Evolutionary conservation across 2,797 vertebrate species (phyloP).

Genomic region (Coracias cyanogaster): DNA sequence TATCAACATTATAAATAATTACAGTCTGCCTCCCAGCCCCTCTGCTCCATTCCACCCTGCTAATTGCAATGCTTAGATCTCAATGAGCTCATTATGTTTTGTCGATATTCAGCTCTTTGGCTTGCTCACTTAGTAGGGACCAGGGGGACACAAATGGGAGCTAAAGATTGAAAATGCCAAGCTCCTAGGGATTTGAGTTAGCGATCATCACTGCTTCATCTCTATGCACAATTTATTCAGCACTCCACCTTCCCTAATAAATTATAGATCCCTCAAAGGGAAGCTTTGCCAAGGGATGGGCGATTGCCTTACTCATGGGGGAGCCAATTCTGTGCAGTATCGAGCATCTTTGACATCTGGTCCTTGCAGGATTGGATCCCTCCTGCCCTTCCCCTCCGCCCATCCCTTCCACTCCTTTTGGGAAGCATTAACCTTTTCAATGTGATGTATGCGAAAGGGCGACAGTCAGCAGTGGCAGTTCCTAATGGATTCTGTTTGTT

Average conservation of each 20-base stretch:
- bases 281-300: conserved; percentile 63
- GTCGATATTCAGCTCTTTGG: conserved; percentile 70
- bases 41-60: conserved; percentile 68
- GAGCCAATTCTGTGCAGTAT: neutral
- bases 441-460: conserved; percentile 62
- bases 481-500: conserved; percentile 67
- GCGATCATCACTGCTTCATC: conserved; percentile 28
- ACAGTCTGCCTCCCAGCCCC: conserved; percentile 67
- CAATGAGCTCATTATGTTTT: conserved; percentile 70
- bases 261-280: conserved; percentile 65
- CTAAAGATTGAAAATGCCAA: conserved; percentile 67
- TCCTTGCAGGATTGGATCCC: conserved; percentile 18
- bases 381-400: conserved; percentile 24
- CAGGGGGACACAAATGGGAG: conserved; percentile 40
- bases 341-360: conserved; percentile 58
- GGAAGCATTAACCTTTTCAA: conserved; percentile 74
- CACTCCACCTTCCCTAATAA: conserved; percentile 67
- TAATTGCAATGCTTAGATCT: conserved; percentile 70
- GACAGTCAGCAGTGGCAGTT: conserved; percentile 69
- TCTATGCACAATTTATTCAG: conserved; percentile 64
- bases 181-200: conserved; percentile 57
- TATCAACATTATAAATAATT: conserved; percentile 73
- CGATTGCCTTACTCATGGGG: neutral
- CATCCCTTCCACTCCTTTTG: conserved; percentile 40
- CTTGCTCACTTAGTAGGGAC: conserved; percentile 48